A percentile compares a stretch with the other conserved stretches of the same genome.
These are phyloP conservation scores for Asarcornis scutulata DNA, from an alignment of 2,113 vertebrate species.

Conservation along the genomic window DNA sequence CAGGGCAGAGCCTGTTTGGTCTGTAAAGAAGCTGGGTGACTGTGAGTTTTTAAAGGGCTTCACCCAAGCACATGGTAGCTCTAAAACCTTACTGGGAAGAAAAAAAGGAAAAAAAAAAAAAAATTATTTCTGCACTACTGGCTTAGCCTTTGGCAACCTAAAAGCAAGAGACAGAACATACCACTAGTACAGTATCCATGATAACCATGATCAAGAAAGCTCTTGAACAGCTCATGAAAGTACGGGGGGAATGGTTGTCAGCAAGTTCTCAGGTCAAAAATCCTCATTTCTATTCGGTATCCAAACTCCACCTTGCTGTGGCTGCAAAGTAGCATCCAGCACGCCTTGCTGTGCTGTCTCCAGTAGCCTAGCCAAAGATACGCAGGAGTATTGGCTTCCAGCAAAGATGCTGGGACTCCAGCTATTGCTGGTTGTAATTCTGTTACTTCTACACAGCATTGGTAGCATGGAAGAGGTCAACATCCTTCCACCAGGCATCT, in stretches of 20 bases:
- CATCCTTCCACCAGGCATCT: not conserved
- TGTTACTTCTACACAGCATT: not conserved
- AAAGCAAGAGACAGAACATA: not conserved
- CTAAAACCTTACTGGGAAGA: not conserved
- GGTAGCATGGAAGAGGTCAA: not conserved
- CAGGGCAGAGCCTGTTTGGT: slow-evolving; percentile 3
- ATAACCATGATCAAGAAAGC: not conserved
- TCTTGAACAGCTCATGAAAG: not conserved
- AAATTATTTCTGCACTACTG: not conserved
- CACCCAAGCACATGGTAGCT: not conserved
- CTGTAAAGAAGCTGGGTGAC: not conserved
- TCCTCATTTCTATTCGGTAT: not conserved
- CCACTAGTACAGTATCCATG: not conserved
- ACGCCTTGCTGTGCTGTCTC: not conserved
- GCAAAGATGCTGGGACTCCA: not conserved
- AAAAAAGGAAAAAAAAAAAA: not conserved
- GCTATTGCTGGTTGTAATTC: not conserved
- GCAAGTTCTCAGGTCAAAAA: not conserved
- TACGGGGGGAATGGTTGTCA: not conserved
- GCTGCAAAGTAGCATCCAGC: not conserved
- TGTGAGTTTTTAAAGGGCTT: not conserved
- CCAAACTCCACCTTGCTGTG: not conserved
- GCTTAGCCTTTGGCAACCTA: not conserved
- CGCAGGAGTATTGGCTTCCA: not conserved
- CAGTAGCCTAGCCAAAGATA: not conserved